A percentile compares a stretch with the other conserved stretches of the same genome.
phyloP scores from a whole-genome alignment of 2,888 invertebrate species.

The Acanthopleura granulata region DNA sequence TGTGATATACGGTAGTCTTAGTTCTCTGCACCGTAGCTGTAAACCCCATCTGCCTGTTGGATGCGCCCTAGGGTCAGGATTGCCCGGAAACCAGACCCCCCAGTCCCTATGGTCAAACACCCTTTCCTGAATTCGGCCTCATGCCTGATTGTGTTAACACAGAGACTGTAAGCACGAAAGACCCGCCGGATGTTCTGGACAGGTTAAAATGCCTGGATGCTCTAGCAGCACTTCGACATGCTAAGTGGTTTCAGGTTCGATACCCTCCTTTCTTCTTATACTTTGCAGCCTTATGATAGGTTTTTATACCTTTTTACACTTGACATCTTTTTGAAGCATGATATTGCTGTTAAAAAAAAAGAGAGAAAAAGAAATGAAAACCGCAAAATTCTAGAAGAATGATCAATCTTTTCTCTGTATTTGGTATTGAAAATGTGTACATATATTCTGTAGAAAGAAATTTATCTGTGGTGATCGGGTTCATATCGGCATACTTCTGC shows the following conservation, averaged over 20 bases:
- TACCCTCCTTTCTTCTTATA: constrained; percentile 52
- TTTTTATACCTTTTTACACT: constrained; percentile 1
- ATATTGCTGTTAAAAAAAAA: not conserved
- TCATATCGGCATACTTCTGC: no score
- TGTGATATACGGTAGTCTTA: no score
- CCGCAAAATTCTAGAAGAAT: constrained; percentile 11
- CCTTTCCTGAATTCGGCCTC: constrained; percentile 54
- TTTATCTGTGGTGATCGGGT: no score
- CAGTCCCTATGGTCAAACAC: constrained; percentile 68
- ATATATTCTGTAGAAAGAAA: no score
- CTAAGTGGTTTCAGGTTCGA: constrained; percentile 99
- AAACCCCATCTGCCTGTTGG: no score
- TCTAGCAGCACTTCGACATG: constrained; percentile 99
- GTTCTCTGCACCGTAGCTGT: no score
- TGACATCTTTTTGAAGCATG: constrained; percentile 5
- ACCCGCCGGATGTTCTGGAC: constrained; percentile 92
- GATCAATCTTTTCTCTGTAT: constrained; percentile 12
- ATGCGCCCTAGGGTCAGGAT: no score
- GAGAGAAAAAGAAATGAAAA: not conserved
- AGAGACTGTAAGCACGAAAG: constrained; percentile 74
- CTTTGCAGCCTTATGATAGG: constrained; percentile 63
- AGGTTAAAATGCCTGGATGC: constrained; percentile 99
- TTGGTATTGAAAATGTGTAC: no score
- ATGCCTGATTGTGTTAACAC: constrained; percentile 56
- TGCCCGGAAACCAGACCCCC: not conserved